Conservation (phyloP, 2,888 invertebrate species). For the Microctonus aethiopoides region DNA sequence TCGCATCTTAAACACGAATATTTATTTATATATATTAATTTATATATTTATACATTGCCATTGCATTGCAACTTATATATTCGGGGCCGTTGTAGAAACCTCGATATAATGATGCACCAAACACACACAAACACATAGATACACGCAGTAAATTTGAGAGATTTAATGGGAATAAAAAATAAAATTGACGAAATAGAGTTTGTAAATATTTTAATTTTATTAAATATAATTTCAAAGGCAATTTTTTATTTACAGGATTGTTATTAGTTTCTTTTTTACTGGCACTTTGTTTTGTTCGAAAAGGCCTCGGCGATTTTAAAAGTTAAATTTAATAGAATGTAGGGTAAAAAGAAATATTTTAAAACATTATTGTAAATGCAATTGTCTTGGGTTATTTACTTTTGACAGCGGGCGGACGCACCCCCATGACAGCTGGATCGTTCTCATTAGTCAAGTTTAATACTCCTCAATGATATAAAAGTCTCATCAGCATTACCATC, state of each 20-base stretch:
- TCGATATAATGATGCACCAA: background rate
- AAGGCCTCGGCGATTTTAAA: background rate
- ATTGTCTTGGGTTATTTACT: slow-evolving; percentile 32
- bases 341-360: too few species aligned
- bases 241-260: too few species aligned
- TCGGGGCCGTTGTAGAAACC: background rate
- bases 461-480: slow-evolving; percentile 40
- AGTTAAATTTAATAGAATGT: too few species aligned
- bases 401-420: slow-evolving; percentile 39
- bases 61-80: background rate
- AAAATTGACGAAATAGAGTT: too few species aligned
- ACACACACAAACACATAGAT: background rate
- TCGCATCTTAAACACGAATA: slow-evolving; percentile 19
- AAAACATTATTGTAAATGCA: background rate
- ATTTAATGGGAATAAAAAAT: background rate
- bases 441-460: slow-evolving; percentile 53
- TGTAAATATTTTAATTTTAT: background rate
- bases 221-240: too few species aligned
- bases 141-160: background rate
- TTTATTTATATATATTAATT: too few species aligned
- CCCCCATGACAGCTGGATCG: slow-evolving; percentile 46
- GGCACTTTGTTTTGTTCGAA: background rate
- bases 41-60: background rate
- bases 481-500: background rate
- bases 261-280: background rate